phyloP scores from a whole-genome alignment of 2,113 vertebrate species.

The Irena cyanogastra region DNA sequence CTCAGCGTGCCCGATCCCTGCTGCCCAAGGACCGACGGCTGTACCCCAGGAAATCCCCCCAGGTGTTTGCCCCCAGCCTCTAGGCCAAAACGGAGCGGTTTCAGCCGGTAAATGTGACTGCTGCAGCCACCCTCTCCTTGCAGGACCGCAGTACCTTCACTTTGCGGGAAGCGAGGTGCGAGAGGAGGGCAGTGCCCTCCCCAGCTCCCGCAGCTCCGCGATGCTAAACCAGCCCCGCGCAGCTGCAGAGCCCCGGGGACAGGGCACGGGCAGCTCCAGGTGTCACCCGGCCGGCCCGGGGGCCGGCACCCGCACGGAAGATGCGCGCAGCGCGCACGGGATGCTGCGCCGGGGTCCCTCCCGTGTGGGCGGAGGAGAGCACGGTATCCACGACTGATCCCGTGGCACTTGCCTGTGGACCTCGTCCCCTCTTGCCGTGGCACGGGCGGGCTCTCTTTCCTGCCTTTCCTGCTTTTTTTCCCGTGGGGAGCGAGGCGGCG shows the following conservation, averaged over 20 bases:
- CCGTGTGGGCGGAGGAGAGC: not conserved
- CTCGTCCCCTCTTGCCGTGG: not conserved
- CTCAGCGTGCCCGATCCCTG: rapidly evolving
- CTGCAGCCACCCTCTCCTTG: not conserved
- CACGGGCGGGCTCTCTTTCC: not conserved
- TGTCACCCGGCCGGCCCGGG: not conserved
- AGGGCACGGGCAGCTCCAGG: not conserved
- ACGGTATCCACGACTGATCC: rapidly evolving
- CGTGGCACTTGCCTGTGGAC: rapidly evolving
- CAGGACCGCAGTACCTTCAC: not conserved
- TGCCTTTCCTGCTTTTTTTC: not conserved
- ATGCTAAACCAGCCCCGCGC: not conserved
- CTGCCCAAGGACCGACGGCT: not conserved
- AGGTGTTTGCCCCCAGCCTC: too few relatives aligned
- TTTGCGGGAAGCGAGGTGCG: rapidly evolving
- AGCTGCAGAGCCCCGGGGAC: rapidly evolving
- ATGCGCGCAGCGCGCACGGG: rapidly evolving
- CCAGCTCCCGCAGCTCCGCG: not conserved
- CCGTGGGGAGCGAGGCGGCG: not conserved
- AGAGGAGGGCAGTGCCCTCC: not conserved
- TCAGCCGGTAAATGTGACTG: not conserved
- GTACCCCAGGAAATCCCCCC: not conserved
- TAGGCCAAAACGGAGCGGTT: rapidly evolving
- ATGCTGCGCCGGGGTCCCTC: not conserved
- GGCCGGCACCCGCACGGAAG: rapidly evolving